A percentile compares a stretch with the other conserved stretches of the same genome.
phyloP scores from a whole-genome alignment of 2,113 vertebrate genomes.

The Saimiri boliviensis region DNA sequence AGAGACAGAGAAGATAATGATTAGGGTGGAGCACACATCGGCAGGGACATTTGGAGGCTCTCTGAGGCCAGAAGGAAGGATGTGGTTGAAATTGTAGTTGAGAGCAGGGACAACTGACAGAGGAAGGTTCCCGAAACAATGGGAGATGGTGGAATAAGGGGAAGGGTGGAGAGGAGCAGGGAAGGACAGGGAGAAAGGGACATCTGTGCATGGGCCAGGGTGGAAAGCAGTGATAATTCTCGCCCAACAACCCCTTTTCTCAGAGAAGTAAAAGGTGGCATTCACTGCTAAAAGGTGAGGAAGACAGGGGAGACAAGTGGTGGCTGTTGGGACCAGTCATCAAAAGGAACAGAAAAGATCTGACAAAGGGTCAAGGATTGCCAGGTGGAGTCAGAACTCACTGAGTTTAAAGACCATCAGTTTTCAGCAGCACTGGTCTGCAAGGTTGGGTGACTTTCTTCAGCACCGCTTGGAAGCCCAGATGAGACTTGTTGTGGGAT shows the following conservation, averaged over 20 bases:
- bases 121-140: slow-evolving; percentile 9
- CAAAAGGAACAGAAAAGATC: neutral
- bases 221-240: neutral
- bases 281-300: neutral
- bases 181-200: neutral
- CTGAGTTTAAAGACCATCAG: neutral
- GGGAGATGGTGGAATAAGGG: neutral
- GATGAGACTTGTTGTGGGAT: neutral
- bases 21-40: neutral
- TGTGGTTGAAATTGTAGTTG: neutral
- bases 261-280: neutral
- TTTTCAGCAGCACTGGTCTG: neutral
- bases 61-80: neutral
- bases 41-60: neutral
- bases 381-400: neutral
- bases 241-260: neutral
- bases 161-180: neutral
- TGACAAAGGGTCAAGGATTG: neutral
- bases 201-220: accelerated
- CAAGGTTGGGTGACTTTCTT: neutral
- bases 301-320: neutral
- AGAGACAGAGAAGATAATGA: neutral
- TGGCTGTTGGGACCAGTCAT: neutral
- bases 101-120: neutral
- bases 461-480: neutral